Evolutionary conservation across 2,888 invertebrate species (phyloP).

Genomic region (Corbicula japonica): DNA sequence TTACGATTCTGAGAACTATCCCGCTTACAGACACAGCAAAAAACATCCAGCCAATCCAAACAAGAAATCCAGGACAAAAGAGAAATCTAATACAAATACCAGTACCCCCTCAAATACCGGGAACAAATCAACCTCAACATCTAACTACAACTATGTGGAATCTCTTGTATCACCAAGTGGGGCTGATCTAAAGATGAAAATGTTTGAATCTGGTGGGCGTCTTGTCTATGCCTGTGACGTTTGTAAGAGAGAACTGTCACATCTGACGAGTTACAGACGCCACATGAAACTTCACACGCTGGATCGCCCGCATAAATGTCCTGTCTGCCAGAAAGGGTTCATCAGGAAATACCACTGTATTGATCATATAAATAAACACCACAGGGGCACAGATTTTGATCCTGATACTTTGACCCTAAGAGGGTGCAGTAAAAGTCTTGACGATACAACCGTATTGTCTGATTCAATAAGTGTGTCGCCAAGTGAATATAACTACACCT

Average conservation of each 20-base stretch:
- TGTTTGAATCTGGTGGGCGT: constrained; percentile 63
- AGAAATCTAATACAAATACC: constrained; percentile 19
- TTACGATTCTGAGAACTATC: constrained; percentile 62
- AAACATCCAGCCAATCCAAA: constrained; percentile 42
- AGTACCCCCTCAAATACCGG: constrained; percentile 8
- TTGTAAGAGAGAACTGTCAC: constrained; percentile 63
- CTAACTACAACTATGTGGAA: background rate
- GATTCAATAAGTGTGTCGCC: constrained; percentile 44
- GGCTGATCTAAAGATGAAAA: constrained; percentile 48
- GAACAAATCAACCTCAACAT: background rate
- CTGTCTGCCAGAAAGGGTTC: constrained; percentile 62
- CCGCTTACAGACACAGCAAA: constrained; percentile 52
- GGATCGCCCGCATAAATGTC: constrained; percentile 64
- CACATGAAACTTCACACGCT: constrained; percentile 66
- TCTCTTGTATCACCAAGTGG: constrained; percentile 3
- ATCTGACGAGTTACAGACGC: constrained; percentile 63
- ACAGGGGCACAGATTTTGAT: constrained; percentile 59
- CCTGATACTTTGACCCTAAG: constrained; percentile 52
- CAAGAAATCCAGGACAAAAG: constrained; percentile 49
- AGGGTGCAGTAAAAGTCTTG: constrained; percentile 12
- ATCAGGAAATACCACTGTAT: constrained; percentile 68
- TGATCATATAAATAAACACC: constrained; percentile 66
- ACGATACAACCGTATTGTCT: constrained; percentile 35
- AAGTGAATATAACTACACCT: constrained; percentile 63
- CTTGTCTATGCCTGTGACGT: constrained; percentile 65